Percentiles rank a stretch among this genome's conserved stretches.
phyloP scores from a whole-genome alignment of 1,140 invertebrate genomes.

The Charaxes varanes region DNA sequence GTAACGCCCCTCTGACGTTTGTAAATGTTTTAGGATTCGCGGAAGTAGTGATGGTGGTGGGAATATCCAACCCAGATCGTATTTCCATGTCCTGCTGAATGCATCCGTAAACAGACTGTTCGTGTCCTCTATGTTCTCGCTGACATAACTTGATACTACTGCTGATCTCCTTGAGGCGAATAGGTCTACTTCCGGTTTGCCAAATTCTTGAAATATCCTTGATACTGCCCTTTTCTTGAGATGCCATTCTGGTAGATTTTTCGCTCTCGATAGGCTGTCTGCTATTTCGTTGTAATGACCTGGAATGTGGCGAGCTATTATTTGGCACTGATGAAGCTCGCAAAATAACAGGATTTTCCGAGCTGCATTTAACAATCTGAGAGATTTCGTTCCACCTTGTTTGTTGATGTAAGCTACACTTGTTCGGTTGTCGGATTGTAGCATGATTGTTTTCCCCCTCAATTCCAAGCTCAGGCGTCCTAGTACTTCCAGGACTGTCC shows the following conservation, averaged over 20 bases:
- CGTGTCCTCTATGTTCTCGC: slow-evolving; percentile 12
- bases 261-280: slow-evolving; percentile 17
- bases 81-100: slow-evolving; percentile 20
- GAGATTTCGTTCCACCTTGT: slow-evolving; percentile 14
- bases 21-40: slow-evolving; percentile 18
- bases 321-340: not conserved
- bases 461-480: not conserved
- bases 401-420: slow-evolving; percentile 17
- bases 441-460: not conserved
- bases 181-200: slow-evolving; percentile 22
- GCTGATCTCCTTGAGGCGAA: slow-evolving; percentile 20
- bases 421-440: slow-evolving; percentile 28
- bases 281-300: slow-evolving; percentile 22
- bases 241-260: slow-evolving; percentile 15
- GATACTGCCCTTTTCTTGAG: slow-evolving; percentile 1
- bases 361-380: slow-evolving; percentile 2
- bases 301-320: slow-evolving; percentile 16
- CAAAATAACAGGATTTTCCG: slow-evolving; percentile 6
- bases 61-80: slow-evolving; percentile 24
- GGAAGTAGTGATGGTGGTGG: slow-evolving; percentile 22
- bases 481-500: slow-evolving; percentile 23
- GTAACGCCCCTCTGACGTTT: slow-evolving; percentile 17
- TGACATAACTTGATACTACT: slow-evolving; percentile 20
- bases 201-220: slow-evolving; percentile 19
- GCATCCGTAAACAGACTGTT: slow-evolving; percentile 18